Percentiles rank a stretch among this genome's conserved stretches.
phyloP scores from a whole-genome alignment of 2,888 invertebrate genomes.

The Sympetrum striolatum region DNA sequence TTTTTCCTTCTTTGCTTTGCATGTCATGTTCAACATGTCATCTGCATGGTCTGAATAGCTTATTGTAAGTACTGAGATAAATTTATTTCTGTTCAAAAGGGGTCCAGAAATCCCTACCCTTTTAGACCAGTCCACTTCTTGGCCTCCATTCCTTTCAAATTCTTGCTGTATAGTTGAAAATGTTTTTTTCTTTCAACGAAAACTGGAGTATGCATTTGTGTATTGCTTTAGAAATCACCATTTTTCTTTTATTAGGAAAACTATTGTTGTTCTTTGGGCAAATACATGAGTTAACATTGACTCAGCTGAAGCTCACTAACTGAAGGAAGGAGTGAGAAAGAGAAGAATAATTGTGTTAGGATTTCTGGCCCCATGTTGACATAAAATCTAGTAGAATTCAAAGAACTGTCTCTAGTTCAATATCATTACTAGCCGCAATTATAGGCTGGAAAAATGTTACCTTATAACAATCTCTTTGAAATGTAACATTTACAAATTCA shows the following conservation, averaged over 20 bases:
- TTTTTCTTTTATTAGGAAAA: constrained; percentile 40
- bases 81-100: constrained; percentile 46
- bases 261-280: constrained; percentile 43
- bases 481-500: not conserved
- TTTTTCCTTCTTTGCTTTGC: constrained; percentile 51
- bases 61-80: constrained; percentile 50
- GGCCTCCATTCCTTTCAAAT: constrained; percentile 42
- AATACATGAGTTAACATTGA: not conserved
- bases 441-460: not conserved
- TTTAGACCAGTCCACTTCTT: constrained; percentile 43
- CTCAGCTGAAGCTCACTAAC: constrained; percentile 31
- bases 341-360: constrained; percentile 46
- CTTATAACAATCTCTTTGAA: not conserved
- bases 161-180: constrained; percentile 38
- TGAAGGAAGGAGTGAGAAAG: constrained; percentile 36
- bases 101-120: constrained; percentile 50
- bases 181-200: constrained; percentile 32
- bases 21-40: constrained; percentile 48
- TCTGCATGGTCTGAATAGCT: constrained; percentile 52
- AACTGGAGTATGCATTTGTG: constrained; percentile 32
- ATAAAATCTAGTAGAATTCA: not conserved
- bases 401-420: not conserved
- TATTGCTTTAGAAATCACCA: constrained; percentile 33
- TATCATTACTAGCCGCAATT: not conserved
- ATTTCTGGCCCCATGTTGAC: constrained; percentile 49